Evolutionary conservation across 1,140 invertebrate genomes (phyloP), one percentile per base, ranked within the genome.

Genomic region (Aleiodes sp.): DNA sequence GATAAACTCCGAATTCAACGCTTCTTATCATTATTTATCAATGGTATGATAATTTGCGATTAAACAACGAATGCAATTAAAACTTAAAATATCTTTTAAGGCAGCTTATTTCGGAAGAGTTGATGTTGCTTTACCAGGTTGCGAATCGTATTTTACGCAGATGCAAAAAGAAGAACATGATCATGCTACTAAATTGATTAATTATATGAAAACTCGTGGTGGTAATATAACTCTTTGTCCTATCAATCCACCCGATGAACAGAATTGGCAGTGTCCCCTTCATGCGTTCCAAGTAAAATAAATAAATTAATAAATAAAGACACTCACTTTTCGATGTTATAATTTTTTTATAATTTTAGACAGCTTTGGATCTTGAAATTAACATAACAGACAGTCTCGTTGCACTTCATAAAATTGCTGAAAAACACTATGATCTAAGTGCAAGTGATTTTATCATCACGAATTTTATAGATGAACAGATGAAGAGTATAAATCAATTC

Each of bases 21-120:
- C 81, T 14, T 83, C 82, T 71, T 82, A 84, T 78, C 73, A 78
- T 41, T 83, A 84, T 70, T 65, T 84, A 19, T 84, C 82, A 4
- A 83, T 84, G 81, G 82, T 83, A 67, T 8, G 29, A 63, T 61
- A 24, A 66, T 39, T 57, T 1, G n/a, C n/a, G n/a, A n/a, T n/a
- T n/a, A n/a, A n/a, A n/a, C n/a, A n/a, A n/a, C n/a, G n/a, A n/a
- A n/a, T n/a, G n/a, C n/a, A n/a, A n/a, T n/a, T n/a, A n/a, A n/a
- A n/a, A n/a, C n/a, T n/a, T n/a, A n/a, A n/a, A n/a, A n/a, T n/a
- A n/a, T n/a, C n/a, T 10, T 14, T 16, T 12, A 39, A 84, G 81
- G 80, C 81, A 59, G 73, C 71, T 41, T 82, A 82, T 73, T 84
- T 84, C n/a, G 76, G 80, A 16, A 73, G 79, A 16, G 79, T 76